Evolutionary conservation across 2,888 invertebrate genomes (phyloP), one percentile per base, ranked within the genome.

Genomic region (Zelleria hepariella): DNA sequence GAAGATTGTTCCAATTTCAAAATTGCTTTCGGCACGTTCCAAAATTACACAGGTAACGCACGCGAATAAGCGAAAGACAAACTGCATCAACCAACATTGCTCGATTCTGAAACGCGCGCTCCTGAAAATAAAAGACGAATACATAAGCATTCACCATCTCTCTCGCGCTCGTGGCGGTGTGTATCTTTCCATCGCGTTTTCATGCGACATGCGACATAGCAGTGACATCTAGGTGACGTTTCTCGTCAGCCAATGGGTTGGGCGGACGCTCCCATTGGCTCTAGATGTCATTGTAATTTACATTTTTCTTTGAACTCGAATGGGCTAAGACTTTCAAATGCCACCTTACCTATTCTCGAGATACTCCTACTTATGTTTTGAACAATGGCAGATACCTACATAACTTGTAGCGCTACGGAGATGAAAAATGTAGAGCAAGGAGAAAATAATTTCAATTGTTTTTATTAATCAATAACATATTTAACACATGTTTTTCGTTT

Each of bases 151-250:
- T 56, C 27, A 7, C 23, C 24, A 8, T 32, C 32, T 42, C 24
- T 32, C 21, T 56, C 20, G 18, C 56, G 5, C 42, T 10, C 47
- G 23, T 56, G 5, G 4, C 21, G 25, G 24, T 15, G 58, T 32
- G 51, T 54, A 63, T 68, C 62, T 32, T 6, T 53, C 70, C 62
- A 59, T 75, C 72, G 65, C 65, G 64, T 66, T 73, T 70, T 68
- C 65, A 70, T 71, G 73, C 71, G 71, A 73, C 70, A 75, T 69
- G 74, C 74, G 78, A 78, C 79, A 79, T 68, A 71, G 24, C 74
- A 70, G 75, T 82, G 83, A 81, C 83, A 82, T 77, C 77, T 77
- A 75, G 65, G 67, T 67, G 69, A 71, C 71, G 68, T 62, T 66
- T 60, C 60, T 61, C 58, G 60, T 49, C 65, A 66, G 65, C 81